Conservation (phyloP, 2,797 vertebrate genomes). For the Enteromius paludinosus region DNA sequence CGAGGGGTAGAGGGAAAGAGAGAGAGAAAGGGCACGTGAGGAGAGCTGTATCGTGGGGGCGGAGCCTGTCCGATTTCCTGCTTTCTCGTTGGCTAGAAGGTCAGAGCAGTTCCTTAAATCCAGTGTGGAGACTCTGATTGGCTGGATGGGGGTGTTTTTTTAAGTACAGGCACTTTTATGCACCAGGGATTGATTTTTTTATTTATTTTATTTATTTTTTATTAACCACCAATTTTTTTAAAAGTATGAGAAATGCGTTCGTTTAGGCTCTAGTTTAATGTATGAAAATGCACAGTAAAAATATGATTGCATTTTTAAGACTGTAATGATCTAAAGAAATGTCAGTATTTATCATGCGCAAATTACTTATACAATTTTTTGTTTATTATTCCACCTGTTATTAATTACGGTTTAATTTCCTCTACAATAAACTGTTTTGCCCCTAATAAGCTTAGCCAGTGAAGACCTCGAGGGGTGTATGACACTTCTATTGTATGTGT, state of each 20-base stretch:
- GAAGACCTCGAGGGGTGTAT: neutral
- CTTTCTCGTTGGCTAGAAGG: constrained; percentile 49
- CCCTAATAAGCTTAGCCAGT: neutral
- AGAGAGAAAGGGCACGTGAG: constrained; percentile 56
- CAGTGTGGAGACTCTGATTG: constrained; percentile 29
- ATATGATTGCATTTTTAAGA: neutral
- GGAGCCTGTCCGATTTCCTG: constrained; percentile 38
- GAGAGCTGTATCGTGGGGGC: constrained; percentile 38
- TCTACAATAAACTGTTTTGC: neutral
- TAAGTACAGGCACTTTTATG: neutral
- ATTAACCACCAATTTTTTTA: neutral
- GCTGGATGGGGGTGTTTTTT: constrained; percentile 17
- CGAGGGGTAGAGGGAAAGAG: constrained; percentile 33
- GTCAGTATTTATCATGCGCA: neutral
- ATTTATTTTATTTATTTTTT: neutral
- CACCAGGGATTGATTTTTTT: neutral
- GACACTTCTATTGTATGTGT: no score
- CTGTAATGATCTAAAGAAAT: neutral
- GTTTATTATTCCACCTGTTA: neutral
- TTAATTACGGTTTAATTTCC: neutral
- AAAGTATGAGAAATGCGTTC: neutral
- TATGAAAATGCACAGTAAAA: neutral
- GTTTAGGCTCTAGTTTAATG: neutral
- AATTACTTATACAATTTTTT: neutral
- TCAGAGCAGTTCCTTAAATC: constrained; percentile 34